These are phyloP conservation scores for Stenoptilia bipunctidactyla DNA, from an alignment of 2,888 invertebrate genomes.

Conservation along the genomic window DNA sequence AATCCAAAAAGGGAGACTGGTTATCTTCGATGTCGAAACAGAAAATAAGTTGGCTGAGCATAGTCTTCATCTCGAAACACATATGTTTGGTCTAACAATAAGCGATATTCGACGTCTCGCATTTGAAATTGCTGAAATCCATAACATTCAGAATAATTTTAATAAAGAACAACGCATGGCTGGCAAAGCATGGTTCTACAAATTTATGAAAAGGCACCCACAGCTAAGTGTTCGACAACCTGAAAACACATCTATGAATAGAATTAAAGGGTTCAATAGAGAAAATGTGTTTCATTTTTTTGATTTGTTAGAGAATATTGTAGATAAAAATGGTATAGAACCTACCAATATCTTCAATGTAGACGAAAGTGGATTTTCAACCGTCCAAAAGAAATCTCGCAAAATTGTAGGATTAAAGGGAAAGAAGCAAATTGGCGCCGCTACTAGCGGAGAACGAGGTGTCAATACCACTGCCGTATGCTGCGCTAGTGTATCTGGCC, in stretches of 20 bases:
- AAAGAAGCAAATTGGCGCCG: constrained; percentile 9
- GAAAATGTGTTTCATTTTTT: constrained; percentile 7
- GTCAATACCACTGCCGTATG: neutral
- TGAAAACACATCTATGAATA: constrained; percentile 7
- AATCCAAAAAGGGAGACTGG: no score
- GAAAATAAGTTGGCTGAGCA: constrained; percentile 6
- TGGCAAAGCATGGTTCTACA: constrained; percentile 9
- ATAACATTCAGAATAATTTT: constrained; percentile 9
- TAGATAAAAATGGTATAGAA: constrained; percentile 1
- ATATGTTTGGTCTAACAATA: constrained; percentile 9
- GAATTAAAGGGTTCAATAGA: constrained; percentile 8
- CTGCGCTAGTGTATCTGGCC: constrained; percentile 3
- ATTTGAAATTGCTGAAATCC: constrained; percentile 12
- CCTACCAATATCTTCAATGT: constrained; percentile 7
- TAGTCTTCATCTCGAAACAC: constrained; percentile 3
- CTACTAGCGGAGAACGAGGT: constrained; percentile 12
- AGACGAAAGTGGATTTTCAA: constrained; percentile 11
- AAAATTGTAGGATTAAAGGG: constrained; percentile 12
- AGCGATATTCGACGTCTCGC: constrained; percentile 10
- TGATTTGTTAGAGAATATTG: constrained; percentile 3
- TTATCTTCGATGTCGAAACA: constrained; percentile 3
- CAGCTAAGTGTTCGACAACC: constrained; percentile 5
- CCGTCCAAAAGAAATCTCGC: constrained; percentile 12
- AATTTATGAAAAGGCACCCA: constrained; percentile 9
- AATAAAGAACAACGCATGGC: constrained; percentile 9